Evolutionary conservation across 2,888 invertebrate genomes (phyloP), one percentile per base, ranked within the genome.

Genomic region (Synanthedon myopaeformis): DNA sequence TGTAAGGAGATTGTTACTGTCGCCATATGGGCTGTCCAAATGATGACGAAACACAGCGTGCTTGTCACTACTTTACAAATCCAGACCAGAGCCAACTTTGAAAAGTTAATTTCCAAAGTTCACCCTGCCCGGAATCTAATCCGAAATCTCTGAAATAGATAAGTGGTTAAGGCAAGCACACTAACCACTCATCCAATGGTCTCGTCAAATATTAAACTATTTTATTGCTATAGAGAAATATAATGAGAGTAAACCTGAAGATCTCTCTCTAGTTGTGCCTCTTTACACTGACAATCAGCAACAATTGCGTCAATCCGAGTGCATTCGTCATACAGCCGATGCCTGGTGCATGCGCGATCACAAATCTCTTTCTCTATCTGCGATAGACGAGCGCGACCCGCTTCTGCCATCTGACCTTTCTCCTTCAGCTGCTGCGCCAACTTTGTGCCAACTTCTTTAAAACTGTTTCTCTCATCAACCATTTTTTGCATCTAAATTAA

Each of bases 231-330:
- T 5, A 45, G 11, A 13, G 11, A 45, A 45, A 45, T 45, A 10
- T 35, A 23, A 42, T 0, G 8, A 45, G 11, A 6, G 35, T 35
- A 57, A 56, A 82, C 85, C 67, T 75, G 71, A 23, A 78, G 65
- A 49, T 85, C 82, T 57, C 82, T 71, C 10, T 82, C 82, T 4
- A 75, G 58, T 58, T 82, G 84, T 10, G 73, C 55, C 1, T 58
- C 60, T 49, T 64, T 72, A 62, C 78, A 78, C 49, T 79, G 72
- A 12, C 71, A 63, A 8, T 79, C 77, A 1, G 74, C 69, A 1
- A 82, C 62, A 0, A 57, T 48, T 0, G 74, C 62, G 19, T 81
- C 81, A 2, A 60, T 60, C 11, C 58, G 63, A 1, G 74, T 66
- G 4, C 64, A 59, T 53, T 78, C 74, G 57, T 82, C 76, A 52